Base-by-base conservation (phyloP, 2,113 vertebrate species). In the Lethenteron camtschaticum region DNA sequence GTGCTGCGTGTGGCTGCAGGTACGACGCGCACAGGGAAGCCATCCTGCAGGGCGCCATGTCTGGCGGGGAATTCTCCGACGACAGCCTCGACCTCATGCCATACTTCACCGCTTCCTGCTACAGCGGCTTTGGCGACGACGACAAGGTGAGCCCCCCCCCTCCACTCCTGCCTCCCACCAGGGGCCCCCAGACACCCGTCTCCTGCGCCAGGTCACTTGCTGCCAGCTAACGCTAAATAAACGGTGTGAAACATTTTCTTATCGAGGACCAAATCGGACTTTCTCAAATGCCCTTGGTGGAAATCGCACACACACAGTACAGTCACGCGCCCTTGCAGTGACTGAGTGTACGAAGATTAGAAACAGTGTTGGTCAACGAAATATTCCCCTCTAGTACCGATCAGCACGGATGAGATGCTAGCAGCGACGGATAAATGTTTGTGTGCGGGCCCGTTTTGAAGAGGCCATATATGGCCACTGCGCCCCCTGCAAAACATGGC, bases 21-120 rank as follows among this genome's bases (percentile, higher is more conserved):
- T 99, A 99, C 68, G 92, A 99, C 78, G 90, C 85, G 77, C 92
- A 99, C 76, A 82, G 89, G 69, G 92, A 99, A 2, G 89, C 87
- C 55, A 77, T 99, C 70, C 79, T 96, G 72, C 95, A 85, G 79
- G 87, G 90, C 13, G 87, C 89, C 3, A 73, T 83, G 68, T 66
- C 63, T 66, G 84, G 83, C 68, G 88, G 86, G 55, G 88, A 90
- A 9, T 96, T 86, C 74, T 84, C 86, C 69, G 90, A 96, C 10
- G 85, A 96, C 76, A 94, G 86, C 57, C 76, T 92, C 70, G 90
- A 95, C 76, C 77, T 96, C 69, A 78, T 99, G 58, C 86, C 20
- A 74, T 99, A 82, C 71, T 99, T 99, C 80, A 95, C 90, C 1
- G 87, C 87, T 24, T 87, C 85, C 71, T 92, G 94, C 76, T 99